Conservation (phyloP, 37 sponge, comb jelly and placozoan species). For the Haliclona indistincta region DNA sequence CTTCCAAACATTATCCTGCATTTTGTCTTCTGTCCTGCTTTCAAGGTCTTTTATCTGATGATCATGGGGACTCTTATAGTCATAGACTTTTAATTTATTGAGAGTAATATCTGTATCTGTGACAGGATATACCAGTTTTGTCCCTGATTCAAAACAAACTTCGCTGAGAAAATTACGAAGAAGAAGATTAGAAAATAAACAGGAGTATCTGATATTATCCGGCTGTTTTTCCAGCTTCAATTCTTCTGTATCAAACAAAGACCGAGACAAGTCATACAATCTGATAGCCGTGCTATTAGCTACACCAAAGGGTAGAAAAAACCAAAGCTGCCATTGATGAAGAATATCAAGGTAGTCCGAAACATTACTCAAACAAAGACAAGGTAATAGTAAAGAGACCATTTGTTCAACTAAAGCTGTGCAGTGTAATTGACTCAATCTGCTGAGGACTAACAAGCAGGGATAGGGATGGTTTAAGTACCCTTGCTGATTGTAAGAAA, state of each 20-base stretch:
- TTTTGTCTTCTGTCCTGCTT: not conserved
- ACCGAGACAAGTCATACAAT: not conserved
- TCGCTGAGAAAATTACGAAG: slow-evolving; percentile 32
- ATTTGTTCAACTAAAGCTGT: slow-evolving; percentile 8
- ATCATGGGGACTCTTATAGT: not conserved
- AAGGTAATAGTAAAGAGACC: not conserved
- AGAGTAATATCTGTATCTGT: not conserved
- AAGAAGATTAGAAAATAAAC: slow-evolving; percentile 29
- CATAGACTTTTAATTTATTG: slow-evolving; percentile 1
- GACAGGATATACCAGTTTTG: not conserved
- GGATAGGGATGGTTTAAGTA: slow-evolving; percentile 4
- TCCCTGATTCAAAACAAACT: not conserved
- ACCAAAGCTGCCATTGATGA: slow-evolving; percentile 60
- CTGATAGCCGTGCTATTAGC: slow-evolving; percentile 6
- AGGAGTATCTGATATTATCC: not conserved
- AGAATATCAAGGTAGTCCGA: slow-evolving; percentile 33
- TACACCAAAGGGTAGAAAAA: slow-evolving; percentile 18
- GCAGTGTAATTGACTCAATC: slow-evolving; percentile 14
- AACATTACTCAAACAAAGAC: not conserved
- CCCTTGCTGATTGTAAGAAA: not conserved
- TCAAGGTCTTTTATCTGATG: not conserved
- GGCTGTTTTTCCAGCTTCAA: not conserved
- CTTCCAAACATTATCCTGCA: not conserved
- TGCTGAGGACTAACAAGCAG: not conserved
- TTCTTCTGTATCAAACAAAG: not conserved